A percentile compares a stretch with the other conserved stretches of the same genome.
Conservation (phyloP, 2,113 vertebrate genomes). For the Opisthocomus hoazin region DNA sequence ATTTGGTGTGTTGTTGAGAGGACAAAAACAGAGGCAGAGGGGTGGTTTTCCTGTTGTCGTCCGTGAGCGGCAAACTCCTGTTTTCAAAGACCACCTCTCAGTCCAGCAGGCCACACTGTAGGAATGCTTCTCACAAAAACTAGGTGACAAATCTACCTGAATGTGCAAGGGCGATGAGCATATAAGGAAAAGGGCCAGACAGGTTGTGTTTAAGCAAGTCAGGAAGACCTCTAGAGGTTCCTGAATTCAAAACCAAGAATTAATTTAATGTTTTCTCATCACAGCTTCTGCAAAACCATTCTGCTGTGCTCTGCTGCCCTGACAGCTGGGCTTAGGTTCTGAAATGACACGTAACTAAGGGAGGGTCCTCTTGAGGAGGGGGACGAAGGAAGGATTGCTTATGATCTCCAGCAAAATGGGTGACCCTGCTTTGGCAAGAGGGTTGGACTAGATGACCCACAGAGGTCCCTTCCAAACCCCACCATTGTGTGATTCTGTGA, state of each 20-base stretch:
- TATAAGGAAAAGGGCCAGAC: not conserved
- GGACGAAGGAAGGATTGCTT: not conserved
- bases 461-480: too few relatives aligned
- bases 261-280: not conserved
- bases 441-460: too few relatives aligned
- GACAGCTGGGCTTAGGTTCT: not conserved
- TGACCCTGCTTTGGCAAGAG: too few relatives aligned
- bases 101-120: not conserved
- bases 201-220: not conserved
- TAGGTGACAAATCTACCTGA: not conserved
- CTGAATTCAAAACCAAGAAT: not conserved
- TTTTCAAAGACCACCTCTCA: not conserved
- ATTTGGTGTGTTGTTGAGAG: not conserved
- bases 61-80: not conserved
- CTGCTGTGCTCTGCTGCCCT: not conserved
- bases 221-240: not conserved
- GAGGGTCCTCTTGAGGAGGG: not conserved
- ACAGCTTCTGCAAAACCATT: not conserved
- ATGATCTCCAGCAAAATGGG: not conserved
- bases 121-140: not conserved
- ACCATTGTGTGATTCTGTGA: too few relatives aligned
- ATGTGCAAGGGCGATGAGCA: not conserved
- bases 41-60: not conserved
- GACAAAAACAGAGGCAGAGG: not conserved
- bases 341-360: not conserved